These are phyloP conservation scores for Acinonyx jubatus DNA, from an alignment of 2,113 vertebrate species.

Conservation along the genomic window DNA sequence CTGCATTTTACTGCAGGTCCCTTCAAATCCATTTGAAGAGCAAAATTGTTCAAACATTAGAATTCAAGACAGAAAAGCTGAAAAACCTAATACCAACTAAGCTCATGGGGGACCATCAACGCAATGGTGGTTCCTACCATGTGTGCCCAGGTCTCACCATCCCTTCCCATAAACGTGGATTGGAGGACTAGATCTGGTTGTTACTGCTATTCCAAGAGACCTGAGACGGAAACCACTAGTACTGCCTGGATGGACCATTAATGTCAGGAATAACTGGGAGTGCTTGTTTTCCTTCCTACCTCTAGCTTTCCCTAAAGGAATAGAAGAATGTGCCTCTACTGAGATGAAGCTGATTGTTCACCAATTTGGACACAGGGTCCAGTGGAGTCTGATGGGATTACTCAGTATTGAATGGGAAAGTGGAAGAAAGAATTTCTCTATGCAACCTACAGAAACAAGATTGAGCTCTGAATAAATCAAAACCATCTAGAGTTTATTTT, in stretches of 20 bases:
- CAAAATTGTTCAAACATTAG: neutral
- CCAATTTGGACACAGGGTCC: neutral
- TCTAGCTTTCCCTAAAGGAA: constrained; percentile 28
- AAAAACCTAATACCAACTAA: neutral
- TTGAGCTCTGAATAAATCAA: constrained; percentile 50
- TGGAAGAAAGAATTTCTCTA: constrained; percentile 47
- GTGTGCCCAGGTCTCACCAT: neutral
- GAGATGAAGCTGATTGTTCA: neutral
- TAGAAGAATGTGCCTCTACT: neutral
- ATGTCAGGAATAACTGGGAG: neutral
- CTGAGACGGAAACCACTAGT: neutral
- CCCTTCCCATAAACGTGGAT: neutral
- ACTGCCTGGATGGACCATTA: fast-evolving
- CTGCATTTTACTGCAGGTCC: neutral
- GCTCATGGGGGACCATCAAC: neutral
- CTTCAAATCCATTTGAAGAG: neutral
- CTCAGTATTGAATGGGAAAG: neutral
- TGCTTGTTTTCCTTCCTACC: neutral
- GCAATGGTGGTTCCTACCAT: neutral
- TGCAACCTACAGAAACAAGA: constrained; percentile 60
- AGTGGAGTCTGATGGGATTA: constrained; percentile 43
- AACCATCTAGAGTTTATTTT: neutral
- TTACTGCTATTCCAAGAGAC: neutral
- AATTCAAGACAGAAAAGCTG: neutral
- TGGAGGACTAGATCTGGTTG: neutral